Base-by-base conservation (phyloP, 2,888 invertebrate species). In the Machimus atricapillus region DNA sequence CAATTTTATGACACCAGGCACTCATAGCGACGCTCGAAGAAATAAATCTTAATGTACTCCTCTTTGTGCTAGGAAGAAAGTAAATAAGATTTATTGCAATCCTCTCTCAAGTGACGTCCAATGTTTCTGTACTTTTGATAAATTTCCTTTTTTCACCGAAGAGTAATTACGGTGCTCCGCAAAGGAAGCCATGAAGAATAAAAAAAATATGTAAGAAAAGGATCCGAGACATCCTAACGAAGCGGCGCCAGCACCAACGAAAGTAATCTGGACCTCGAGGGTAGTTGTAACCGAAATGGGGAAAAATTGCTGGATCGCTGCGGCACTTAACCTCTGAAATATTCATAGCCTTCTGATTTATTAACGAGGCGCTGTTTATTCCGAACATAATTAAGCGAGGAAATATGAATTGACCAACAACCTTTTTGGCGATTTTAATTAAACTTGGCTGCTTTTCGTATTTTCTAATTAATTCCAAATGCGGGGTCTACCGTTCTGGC, bases 41-140 rank as follows among this genome's bases (percentile, higher is more conserved):
- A 86, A 88, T 87, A 87, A 88, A 88, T 88, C 88, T 87, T 88
- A 88, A 87, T 88, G 87, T 88, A 87, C 88, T 86, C 86, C 83
- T 78, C 86, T 87, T 87, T 87, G 58, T 83, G 85, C 86, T 87
- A 58, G 87, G 2, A 87, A 82, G 87, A 87, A 86, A 88, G 87
- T 86, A 88, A 88, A 87, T 88, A 87, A 88, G 88, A 88, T 88
- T 88, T 88, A 88, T 88, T 87, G 87, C 88, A 87, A 88, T 88
- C 86, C 86, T 88, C 83, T 83, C 87, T 77, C 87, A 86, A 87
- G 86, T 88, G 87, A 88, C 88, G 86, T 88, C 79, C 88, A 78
- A 86, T 83, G 87, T 87, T 87, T 88, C 66, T 87, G 86, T 40
- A 78, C 78, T 78, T 86, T 86, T 87, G 88, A 88, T 87, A 86